Base-by-base conservation (phyloP, 64 coral and sea anemone genomes). In the Dendronephthya gigantea region DNA sequence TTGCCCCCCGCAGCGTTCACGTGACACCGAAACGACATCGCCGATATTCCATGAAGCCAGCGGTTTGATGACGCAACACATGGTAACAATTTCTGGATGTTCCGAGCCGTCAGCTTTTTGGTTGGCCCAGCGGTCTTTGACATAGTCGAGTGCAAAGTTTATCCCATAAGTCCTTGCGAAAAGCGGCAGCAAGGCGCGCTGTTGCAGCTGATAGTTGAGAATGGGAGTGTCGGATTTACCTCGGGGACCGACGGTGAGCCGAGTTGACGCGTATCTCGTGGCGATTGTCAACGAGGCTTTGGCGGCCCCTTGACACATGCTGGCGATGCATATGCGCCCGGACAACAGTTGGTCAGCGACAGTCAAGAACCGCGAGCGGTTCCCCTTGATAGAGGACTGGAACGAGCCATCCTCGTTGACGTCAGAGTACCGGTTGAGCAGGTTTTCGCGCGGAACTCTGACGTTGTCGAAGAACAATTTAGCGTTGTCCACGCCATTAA, bases 1-100 rank as follows among this genome's bases (percentile, higher is more conserved):
- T 49, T 95, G 93, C 33, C 93, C 93, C 0, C 93, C 93, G 39
- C 93, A 95, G 34, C 93, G 83, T 72, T 95, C 93, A 3, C 93
- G 93, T 41, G 86, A 88, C 15, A 56, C 70, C 2, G 90, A 58
- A 8, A 87, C 93, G 9, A 90, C 85, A 58, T 95, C 93, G 0
- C 68, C 85, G 22, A 95, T 68, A 84, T 95, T 90, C 93, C 93
- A 95, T 0, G 90, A 90, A 83, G 93, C 84, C 13, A 95, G 49
- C 14, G 93, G 90, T 69, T 95, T 95, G 74, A 95, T 95, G 40
- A 95, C 93, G 82, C 93, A 95, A 32, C 93, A 95, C 93, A 90
- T 95, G 28, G 90, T 91, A 1, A 95, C 68, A 22, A 92, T 84
- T 45, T 95, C 52, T 4, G 87, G 74, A 69, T 95, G 93, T 4